phyloP scores from a whole-genome alignment of 2,113 vertebrate species.

The Hippocampus mohnikei region DNA sequence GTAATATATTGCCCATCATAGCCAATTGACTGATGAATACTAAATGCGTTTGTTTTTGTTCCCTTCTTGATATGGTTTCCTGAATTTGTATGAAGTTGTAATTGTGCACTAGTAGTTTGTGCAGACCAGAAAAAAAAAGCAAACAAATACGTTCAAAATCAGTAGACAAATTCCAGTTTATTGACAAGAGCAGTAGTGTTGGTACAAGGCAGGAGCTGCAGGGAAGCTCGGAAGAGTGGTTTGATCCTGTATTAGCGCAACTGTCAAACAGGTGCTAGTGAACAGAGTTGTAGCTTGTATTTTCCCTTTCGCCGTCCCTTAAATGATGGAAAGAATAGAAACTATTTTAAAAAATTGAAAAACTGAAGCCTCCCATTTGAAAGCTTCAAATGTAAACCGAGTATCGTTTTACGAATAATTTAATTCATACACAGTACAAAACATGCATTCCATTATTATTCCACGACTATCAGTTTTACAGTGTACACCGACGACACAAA shows the following conservation, averaged over 20 bases:
- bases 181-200: conserved; percentile 64
- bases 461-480: conserved; percentile 57
- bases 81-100: background rate
- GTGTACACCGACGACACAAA: conserved; percentile 56
- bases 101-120: background rate
- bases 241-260: conserved; percentile 27
- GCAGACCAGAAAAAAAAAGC: background rate
- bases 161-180: conserved; percentile 69
- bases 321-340: conserved; percentile 55
- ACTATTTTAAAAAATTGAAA: conserved; percentile 39
- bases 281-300: conserved; percentile 20
- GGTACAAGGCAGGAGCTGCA: conserved; percentile 65
- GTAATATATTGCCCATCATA: too few species aligned
- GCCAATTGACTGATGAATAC: too few species aligned
- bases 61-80: background rate
- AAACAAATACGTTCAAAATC: background rate
- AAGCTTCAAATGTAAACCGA: conserved; percentile 49
- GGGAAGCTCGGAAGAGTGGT: conserved; percentile 57
- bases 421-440: conserved; percentile 64
- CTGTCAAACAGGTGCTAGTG: conserved; percentile 7
- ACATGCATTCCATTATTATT: conserved; percentile 65
- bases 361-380: conserved; percentile 30
- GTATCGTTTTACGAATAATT: conserved; percentile 17
- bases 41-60: background rate
- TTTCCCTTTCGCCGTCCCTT: conserved; percentile 32